A percentile compares a stretch with the other conserved stretches of the same genome.
Evolutionary conservation across 1,140 invertebrate species (phyloP).

Genomic region (Drosophila nigrodunni): DNA sequence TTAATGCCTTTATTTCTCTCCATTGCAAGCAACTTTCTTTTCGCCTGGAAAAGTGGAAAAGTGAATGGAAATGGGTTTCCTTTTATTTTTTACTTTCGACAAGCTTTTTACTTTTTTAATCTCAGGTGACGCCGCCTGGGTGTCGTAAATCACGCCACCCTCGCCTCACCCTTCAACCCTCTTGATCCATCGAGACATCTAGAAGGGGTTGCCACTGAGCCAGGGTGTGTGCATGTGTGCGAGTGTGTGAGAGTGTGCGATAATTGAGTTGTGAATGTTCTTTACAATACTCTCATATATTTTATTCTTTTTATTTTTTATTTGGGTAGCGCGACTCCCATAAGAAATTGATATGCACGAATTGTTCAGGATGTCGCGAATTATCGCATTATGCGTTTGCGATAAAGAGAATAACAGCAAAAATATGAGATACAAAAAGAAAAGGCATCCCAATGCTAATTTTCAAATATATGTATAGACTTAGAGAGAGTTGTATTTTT

Average conservation of each 20-base stretch:
- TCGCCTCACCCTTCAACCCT: slow-evolving; percentile 23
- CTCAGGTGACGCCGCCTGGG: slow-evolving; percentile 84
- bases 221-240: not conserved
- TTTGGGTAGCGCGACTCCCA: slow-evolving; percentile 5
- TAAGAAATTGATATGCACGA: slow-evolving; percentile 65
- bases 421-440: slow-evolving; percentile 6
- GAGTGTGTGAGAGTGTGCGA: slow-evolving; percentile 56
- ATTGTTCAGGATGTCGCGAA: slow-evolving; percentile 66
- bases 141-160: slow-evolving; percentile 81
- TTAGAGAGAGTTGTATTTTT: slow-evolving; percentile 13
- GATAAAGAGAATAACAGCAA: slow-evolving; percentile 40
- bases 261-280: slow-evolving; percentile 80
- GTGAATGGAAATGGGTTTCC: slow-evolving; percentile 17
- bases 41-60: slow-evolving; percentile 8
- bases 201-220: slow-evolving; percentile 59
- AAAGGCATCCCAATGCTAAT: slow-evolving; percentile 54
- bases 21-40: slow-evolving; percentile 47
- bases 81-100: slow-evolving; percentile 67
- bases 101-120: slow-evolving; percentile 84
- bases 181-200: not conserved
- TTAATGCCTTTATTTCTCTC: slow-evolving; percentile 80
- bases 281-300: slow-evolving; percentile 39
- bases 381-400: slow-evolving; percentile 69
- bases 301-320: not conserved
- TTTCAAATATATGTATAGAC: slow-evolving; percentile 25